Evolutionary conservation across 2,113 vertebrate genomes (phyloP).

Genomic region (Budorcas taxicolor): DNA sequence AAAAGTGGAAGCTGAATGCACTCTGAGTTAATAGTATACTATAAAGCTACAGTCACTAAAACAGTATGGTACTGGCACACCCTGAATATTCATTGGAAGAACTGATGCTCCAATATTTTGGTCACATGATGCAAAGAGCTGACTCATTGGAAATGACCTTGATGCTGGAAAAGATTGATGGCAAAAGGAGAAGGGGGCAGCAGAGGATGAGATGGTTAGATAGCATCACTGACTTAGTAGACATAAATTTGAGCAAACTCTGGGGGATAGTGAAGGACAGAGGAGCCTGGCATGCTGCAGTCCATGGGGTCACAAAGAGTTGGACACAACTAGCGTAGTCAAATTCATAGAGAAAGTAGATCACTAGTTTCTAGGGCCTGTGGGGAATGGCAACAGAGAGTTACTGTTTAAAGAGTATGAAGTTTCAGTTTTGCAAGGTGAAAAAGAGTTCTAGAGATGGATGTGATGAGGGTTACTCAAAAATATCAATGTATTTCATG

Average conservation of each 20-base stretch:
- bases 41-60: too few relatives aligned
- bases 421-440: not conserved
- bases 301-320: too few relatives aligned
- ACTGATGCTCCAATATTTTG: not conserved
- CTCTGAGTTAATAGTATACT: too few relatives aligned
- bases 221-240: not conserved
- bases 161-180: not conserved
- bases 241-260: not conserved
- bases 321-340: not conserved
- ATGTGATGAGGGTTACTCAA: not conserved
- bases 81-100: too few relatives aligned
- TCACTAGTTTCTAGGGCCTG: not conserved
- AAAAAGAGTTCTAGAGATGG: not conserved
- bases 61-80: too few relatives aligned
- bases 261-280: too few relatives aligned
- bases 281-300: too few relatives aligned
- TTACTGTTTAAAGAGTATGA: not conserved
- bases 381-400: not conserved
- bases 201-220: not conserved
- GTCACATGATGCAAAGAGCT: not conserved
- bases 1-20: too few relatives aligned
- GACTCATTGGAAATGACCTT: not conserved
- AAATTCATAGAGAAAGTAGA: not conserved
- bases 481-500: not conserved
- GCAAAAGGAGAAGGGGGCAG: not conserved